Conservation (phyloP, 2,113 vertebrate species). For the Mionectes macconnelli region DNA sequence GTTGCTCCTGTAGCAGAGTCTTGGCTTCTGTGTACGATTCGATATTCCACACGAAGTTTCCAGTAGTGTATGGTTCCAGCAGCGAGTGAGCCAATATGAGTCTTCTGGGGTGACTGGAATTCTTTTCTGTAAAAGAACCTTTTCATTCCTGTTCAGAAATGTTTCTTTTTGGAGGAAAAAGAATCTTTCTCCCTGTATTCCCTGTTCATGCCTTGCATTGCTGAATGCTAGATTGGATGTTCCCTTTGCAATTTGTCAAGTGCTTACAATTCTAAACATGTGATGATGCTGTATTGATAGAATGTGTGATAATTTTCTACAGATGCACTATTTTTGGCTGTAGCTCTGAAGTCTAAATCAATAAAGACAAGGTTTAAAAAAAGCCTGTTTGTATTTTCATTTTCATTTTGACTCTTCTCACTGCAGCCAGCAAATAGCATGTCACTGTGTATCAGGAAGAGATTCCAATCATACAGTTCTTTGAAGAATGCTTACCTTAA, state of each 20-base stretch:
- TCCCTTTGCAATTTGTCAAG: constrained; percentile 18
- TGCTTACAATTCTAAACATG: constrained; percentile 46
- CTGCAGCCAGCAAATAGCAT: constrained; percentile 52
- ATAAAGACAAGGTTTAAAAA: constrained; percentile 57
- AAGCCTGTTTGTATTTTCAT: constrained; percentile 44
- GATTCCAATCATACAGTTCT: constrained; percentile 54
- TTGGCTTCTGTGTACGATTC: accelerated
- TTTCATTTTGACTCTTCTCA: constrained; percentile 34
- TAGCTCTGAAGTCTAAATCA: constrained; percentile 66
- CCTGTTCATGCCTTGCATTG: background rate
- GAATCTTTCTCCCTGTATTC: background rate
- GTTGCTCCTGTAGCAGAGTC: constrained; percentile 37
- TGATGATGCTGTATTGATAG: constrained; percentile 28
- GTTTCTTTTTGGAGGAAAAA: background rate
- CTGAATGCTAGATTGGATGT: constrained; percentile 17
- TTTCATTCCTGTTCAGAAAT: constrained; percentile 11
- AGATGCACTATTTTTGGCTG: constrained; percentile 63
- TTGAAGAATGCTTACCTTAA: constrained; percentile 68
- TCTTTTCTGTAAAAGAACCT: background rate
- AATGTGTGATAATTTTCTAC: constrained; percentile 59
- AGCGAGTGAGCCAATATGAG: background rate
- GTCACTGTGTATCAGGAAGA: constrained; percentile 50
- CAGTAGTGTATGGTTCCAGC: background rate
- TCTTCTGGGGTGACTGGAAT: background rate
- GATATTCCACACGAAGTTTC: background rate